Evolutionary conservation across 2,113 vertebrate species (phyloP).

Genomic region (Rhodinocichla rosea): DNA sequence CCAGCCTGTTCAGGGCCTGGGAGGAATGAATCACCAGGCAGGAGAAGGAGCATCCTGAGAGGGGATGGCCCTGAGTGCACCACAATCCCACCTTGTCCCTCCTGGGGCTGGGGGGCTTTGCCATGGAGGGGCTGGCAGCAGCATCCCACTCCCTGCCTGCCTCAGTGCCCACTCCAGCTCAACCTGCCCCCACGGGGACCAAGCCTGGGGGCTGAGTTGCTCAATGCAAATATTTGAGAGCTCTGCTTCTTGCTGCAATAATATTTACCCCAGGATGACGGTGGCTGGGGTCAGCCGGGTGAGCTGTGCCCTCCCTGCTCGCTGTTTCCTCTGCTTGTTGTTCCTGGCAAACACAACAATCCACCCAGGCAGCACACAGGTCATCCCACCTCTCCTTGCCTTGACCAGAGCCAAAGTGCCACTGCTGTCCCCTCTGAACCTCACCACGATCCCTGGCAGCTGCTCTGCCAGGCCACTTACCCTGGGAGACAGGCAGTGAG

Average conservation of each 20-base stretch:
- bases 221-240: slow-evolving; percentile 17
- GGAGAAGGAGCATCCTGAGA: neutral
- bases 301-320: neutral
- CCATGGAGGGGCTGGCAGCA: neutral
- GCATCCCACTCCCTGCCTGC: neutral
- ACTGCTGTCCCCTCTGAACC: neutral
- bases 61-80: neutral
- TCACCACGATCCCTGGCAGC: neutral
- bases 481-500: neutral
- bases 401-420: neutral
- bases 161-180: neutral
- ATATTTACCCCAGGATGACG: neutral
- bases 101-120: neutral
- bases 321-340: neutral
- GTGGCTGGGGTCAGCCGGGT: neutral
- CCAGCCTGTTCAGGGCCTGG: neutral
- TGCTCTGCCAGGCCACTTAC: neutral
- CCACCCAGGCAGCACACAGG: neutral
- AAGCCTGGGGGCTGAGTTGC: neutral
- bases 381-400: neutral
- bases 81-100: neutral
- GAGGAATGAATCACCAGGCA: neutral
- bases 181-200: rapidly evolving
- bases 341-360: neutral
- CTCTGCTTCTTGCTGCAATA: neutral